These are phyloP conservation scores for Apodemia hepburni DNA, from an alignment of 2,888 invertebrate species.

Conservation along the genomic window DNA sequence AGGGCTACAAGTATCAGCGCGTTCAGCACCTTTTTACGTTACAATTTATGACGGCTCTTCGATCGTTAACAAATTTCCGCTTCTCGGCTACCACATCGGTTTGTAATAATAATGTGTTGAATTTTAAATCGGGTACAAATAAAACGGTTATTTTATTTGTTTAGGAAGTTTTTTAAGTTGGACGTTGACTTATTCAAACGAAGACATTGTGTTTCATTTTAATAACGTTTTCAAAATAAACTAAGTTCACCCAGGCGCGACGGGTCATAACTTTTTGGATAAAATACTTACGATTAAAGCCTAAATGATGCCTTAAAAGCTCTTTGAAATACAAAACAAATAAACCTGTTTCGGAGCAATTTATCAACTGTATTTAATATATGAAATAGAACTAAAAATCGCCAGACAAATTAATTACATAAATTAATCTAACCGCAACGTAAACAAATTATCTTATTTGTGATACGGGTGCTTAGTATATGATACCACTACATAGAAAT, in stretches of 20 bases:
- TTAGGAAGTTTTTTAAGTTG: neutral
- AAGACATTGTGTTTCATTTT: neutral
- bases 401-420: no score
- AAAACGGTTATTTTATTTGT: neutral
- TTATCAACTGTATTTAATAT: neutral
- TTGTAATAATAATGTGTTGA: slow-evolving; percentile 8
- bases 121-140: slow-evolving; percentile 3
- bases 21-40: slow-evolving; percentile 13
- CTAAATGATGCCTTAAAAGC: neutral
- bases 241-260: neutral
- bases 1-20: neutral
- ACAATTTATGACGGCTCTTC: slow-evolving; percentile 2
- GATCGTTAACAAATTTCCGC: slow-evolving; percentile 15
- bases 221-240: neutral
- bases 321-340: neutral
- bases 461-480: no score
- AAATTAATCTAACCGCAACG: no score
- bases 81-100: neutral
- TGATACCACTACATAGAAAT: no score
- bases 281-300: neutral
- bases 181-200: neutral
- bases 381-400: no score
- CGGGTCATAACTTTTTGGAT: neutral
- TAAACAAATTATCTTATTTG: no score
- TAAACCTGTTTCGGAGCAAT: neutral